A percentile compares a stretch with the other conserved stretches of the same genome.
phyloP scores from a whole-genome alignment of 2,888 invertebrate genomes.

The Dasypogon diadema region DNA sequence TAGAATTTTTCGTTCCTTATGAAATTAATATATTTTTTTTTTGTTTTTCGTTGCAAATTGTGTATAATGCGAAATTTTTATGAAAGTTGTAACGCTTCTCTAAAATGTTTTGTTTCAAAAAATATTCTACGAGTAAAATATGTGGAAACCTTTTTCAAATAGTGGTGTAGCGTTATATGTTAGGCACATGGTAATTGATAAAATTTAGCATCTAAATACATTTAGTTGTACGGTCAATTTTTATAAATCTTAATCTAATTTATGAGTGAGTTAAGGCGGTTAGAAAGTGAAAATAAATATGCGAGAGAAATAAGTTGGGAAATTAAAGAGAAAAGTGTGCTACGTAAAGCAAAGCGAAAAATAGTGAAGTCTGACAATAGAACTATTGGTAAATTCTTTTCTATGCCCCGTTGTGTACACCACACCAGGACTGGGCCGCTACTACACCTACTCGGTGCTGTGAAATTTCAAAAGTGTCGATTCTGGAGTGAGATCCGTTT shows the following conservation, averaged over 20 bases:
- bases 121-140: slow-evolving; percentile 1
- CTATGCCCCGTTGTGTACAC: too few relatives aligned
- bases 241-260: slow-evolving; percentile 32
- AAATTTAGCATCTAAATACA: slow-evolving; percentile 41
- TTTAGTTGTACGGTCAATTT: slow-evolving; percentile 46
- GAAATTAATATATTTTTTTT: neutral
- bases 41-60: neutral
- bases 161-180: slow-evolving; percentile 12
- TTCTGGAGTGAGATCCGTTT: too few relatives aligned
- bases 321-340: neutral
- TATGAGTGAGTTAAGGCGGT: slow-evolving; percentile 13
- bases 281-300: slow-evolving; percentile 47
- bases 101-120: neutral
- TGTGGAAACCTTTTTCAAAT: too few relatives aligned
- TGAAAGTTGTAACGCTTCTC: too few relatives aligned
- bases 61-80: too few relatives aligned
- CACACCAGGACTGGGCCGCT: too few relatives aligned
- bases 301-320: neutral
- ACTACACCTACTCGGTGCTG: too few relatives aligned
- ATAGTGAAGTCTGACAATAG: too few relatives aligned
- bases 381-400: too few relatives aligned
- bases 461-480: too few relatives aligned
- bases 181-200: slow-evolving; percentile 50
- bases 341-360: neutral
- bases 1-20: too few relatives aligned